A percentile compares a stretch with the other conserved stretches of the same genome.
phyloP scores from a whole-genome alignment of 2,888 invertebrate genomes.

The Drosophila koepferae region DNA sequence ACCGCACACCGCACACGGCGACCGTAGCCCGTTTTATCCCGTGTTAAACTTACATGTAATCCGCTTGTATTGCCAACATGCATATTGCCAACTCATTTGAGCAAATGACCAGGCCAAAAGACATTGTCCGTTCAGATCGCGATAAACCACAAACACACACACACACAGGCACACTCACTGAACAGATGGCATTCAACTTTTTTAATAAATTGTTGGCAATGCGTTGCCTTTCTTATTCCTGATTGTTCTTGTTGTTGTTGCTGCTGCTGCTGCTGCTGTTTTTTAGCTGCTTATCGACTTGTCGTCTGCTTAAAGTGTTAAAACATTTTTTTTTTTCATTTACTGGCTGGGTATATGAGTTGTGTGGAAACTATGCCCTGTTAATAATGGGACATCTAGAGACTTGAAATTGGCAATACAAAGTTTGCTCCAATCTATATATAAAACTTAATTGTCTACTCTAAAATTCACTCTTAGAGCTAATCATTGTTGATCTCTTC shows the following conservation, averaged over 20 bases:
- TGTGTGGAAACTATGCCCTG: not conserved
- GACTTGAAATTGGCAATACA: not conserved
- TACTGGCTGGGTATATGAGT: not conserved
- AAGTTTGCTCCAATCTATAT: too few species aligned
- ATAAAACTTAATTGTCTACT: too few species aligned
- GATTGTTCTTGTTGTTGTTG: conserved; percentile 32
- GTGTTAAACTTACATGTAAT: conserved; percentile 57
- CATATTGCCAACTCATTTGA: conserved; percentile 77
- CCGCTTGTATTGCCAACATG: conserved; percentile 56
- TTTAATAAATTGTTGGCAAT: conserved; percentile 64
- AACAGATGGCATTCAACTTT: conserved; percentile 71
- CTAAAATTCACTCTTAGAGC: too few species aligned
- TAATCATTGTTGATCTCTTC: not conserved
- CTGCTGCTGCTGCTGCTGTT: conserved; percentile 53
- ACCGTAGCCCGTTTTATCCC: conserved; percentile 13
- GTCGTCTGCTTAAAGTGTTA: conserved; percentile 75
- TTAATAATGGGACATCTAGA: not conserved
- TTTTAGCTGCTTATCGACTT: conserved; percentile 73
- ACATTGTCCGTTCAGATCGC: conserved; percentile 61
- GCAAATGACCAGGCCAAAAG: conserved; percentile 74
- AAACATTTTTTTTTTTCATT: conserved; percentile 45
- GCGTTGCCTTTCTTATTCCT: conserved; percentile 40
- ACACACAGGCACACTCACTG: conserved; percentile 3
- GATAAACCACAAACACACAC: conserved; percentile 49
- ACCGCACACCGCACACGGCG: conserved; percentile 17